Evolutionary conservation across 2,888 invertebrate species (phyloP).

Genomic region (Drosophila cyrtoloma): DNA sequence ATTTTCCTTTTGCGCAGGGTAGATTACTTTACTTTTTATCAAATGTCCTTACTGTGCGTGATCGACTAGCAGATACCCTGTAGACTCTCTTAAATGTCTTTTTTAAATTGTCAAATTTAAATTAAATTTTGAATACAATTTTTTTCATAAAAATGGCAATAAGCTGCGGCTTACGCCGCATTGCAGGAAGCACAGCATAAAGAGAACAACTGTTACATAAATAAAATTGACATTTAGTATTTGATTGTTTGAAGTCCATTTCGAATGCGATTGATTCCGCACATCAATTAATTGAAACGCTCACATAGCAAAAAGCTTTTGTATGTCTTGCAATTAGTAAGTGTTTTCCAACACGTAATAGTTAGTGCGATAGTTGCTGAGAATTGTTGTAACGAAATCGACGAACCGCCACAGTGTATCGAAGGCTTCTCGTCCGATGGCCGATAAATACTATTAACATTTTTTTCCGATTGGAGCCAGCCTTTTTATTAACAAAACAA

Average conservation of each 20-base stretch:
- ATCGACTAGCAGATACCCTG: neutral
- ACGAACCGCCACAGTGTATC: constrained; percentile 36
- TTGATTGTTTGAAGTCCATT: neutral
- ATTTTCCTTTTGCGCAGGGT: too few relatives aligned
- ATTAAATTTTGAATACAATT: too few relatives aligned
- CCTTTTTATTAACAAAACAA: constrained; percentile 44
- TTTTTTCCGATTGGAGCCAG: constrained; percentile 39
- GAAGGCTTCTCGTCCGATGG: constrained; percentile 11
- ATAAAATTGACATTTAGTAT: neutral
- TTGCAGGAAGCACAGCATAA: neutral
- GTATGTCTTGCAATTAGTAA: neutral
- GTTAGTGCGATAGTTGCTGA: neutral
- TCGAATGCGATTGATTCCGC: constrained; percentile 17
- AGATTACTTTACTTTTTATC: too few relatives aligned
- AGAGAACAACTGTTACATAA: constrained; percentile 8
- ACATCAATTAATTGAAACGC: neutral
- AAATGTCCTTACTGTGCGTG: neutral
- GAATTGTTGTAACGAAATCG: neutral
- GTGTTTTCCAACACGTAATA: neutral
- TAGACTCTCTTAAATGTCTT: neutral
- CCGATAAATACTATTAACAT: constrained; percentile 20
- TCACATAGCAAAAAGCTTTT: constrained; percentile 17
- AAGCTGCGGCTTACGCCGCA: neutral
- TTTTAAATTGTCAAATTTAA: too few relatives aligned
- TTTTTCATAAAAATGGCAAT: too few relatives aligned